phyloP scores from a whole-genome alignment of 2,888 invertebrate species.

The Leucania comma region DNA sequence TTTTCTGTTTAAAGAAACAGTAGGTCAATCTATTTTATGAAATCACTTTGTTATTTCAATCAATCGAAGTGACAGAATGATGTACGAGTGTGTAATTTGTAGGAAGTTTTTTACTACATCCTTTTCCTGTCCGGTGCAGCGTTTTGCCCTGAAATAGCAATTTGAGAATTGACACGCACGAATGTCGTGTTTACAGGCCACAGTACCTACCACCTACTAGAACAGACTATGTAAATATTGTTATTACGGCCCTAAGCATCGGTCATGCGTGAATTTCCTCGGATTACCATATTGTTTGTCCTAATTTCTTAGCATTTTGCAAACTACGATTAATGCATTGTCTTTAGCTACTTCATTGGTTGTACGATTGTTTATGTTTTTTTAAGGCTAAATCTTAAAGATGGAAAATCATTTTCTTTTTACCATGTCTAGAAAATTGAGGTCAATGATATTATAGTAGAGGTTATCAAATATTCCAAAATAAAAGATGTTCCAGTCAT shows the following conservation, averaged over 20 bases:
- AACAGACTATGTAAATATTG: conserved; percentile 46
- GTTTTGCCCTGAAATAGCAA: conserved; percentile 45
- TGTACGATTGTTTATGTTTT: neutral
- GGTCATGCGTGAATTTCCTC: conserved; percentile 68
- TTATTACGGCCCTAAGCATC: conserved; percentile 55
- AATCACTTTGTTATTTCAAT: conserved; percentile 36
- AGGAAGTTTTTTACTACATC: conserved; percentile 43
- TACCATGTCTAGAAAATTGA: neutral
- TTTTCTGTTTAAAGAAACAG: neutral
- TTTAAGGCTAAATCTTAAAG: neutral
- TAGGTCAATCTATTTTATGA: conserved; percentile 2
- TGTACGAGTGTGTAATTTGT: conserved; percentile 26
- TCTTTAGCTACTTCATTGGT: conserved; percentile 14
- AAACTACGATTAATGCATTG: conserved; percentile 54
- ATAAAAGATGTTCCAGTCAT: no score
- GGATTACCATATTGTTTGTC: conserved; percentile 76
- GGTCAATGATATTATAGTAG: no score
- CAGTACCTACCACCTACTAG: neutral
- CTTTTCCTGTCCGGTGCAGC: conserved; percentile 31
- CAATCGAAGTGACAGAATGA: conserved; percentile 27
- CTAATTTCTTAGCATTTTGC: conserved; percentile 69
- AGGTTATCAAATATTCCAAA: neutral
- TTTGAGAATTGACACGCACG: conserved; percentile 47
- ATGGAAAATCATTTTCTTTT: neutral
- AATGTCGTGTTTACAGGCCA: conserved; percentile 22